Percentiles rank a stretch among this genome's conserved stretches.
These are phyloP conservation scores for Odontocolon sp. DNA, from an alignment of 2,888 invertebrate species.

Conservation along the genomic window DNA sequence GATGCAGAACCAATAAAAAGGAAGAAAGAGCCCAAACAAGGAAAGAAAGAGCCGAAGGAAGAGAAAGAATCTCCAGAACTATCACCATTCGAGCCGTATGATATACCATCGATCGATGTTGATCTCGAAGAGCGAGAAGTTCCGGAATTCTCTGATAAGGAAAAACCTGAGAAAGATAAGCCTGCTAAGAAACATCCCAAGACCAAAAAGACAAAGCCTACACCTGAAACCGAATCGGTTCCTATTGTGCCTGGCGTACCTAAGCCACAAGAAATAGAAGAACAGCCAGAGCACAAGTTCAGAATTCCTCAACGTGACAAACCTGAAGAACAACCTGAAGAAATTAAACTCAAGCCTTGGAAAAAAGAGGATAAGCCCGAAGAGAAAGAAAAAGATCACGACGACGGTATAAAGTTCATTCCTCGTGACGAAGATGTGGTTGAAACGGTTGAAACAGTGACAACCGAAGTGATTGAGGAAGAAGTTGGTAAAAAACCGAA, in stretches of 20 bases:
- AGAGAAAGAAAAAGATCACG: constrained; percentile 61
- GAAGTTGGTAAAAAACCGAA: constrained; percentile 70
- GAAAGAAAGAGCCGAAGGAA: constrained; percentile 71
- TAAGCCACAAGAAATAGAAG: constrained; percentile 74
- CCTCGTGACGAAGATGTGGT: constrained; percentile 62
- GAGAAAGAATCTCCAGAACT: constrained; percentile 79
- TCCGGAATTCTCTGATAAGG: constrained; percentile 65
- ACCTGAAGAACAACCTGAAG: constrained; percentile 73
- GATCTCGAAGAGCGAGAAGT: constrained; percentile 70
- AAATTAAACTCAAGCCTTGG: constrained; percentile 77
- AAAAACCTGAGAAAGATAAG: constrained; percentile 31
- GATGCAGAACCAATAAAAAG: constrained; percentile 69
- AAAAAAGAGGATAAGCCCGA: constrained; percentile 73
- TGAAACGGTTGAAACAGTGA: constrained; percentile 64
- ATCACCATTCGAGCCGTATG: constrained; percentile 79
- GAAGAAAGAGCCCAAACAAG: constrained; percentile 67
- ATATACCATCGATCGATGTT: constrained; percentile 77
- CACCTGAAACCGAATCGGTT: constrained; percentile 64
- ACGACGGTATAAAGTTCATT: constrained; percentile 29
- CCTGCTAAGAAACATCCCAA: constrained; percentile 66
- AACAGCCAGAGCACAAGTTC: constrained; percentile 74
- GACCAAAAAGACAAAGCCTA: constrained; percentile 68
- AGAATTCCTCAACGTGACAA: constrained; percentile 70
- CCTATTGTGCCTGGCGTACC: constrained; percentile 67
- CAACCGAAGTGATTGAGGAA: constrained; percentile 65